These are phyloP conservation scores for Littorina saxatilis DNA, from an alignment of 1,140 invertebrate species.

Conservation along the genomic window DNA sequence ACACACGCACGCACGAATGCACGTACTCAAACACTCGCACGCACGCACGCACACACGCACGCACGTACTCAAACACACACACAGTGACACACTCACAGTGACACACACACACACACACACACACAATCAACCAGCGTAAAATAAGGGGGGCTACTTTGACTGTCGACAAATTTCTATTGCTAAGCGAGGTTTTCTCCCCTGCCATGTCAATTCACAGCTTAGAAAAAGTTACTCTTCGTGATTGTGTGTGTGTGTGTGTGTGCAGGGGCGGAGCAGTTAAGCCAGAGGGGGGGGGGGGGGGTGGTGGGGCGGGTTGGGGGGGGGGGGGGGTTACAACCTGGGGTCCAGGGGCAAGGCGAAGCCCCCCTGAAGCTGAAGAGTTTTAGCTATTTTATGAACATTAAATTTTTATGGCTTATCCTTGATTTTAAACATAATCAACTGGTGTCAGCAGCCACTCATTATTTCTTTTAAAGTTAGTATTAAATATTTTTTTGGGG, in stretches of 20 bases:
- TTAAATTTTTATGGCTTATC: too few relatives aligned
- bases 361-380: too few relatives aligned
- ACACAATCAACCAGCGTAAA: neutral
- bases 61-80: neutral
- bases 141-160: too few relatives aligned
- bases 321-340: too few relatives aligned
- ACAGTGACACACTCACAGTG: neutral
- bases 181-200: neutral
- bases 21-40: neutral
- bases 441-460: neutral
- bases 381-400: neutral
- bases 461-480: neutral
- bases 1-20: neutral
- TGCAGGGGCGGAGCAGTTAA: too few relatives aligned
- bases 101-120: constrained; percentile 7
- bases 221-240: neutral
- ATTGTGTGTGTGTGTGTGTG: neutral
- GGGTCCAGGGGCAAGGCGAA: too few relatives aligned
- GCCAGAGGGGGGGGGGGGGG: too few relatives aligned
- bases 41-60: neutral
- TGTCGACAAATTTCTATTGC: too few relatives aligned
- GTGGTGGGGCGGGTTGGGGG: too few relatives aligned
- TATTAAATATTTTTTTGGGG: too few relatives aligned
- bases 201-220: neutral
- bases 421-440: neutral